Base-by-base conservation (phyloP, 23 tunicate genomes). In the Botrylloides violaceus region DNA sequence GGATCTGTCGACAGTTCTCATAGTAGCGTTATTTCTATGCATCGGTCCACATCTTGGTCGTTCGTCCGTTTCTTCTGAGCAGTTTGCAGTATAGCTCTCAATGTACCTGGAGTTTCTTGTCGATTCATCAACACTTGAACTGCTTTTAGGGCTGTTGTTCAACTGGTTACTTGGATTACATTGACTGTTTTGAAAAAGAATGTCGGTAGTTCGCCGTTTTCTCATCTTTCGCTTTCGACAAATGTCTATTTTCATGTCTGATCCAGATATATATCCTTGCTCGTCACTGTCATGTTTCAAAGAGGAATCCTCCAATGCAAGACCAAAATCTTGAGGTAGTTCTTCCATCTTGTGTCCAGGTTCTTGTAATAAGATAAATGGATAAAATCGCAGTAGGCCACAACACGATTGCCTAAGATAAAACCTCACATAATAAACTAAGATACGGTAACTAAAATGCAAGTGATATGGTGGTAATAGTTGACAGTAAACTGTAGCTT, bases 241-340 rank as follows among this genome's bases (percentile, higher is more conserved):
- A 34, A 74, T 47, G 48, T 81, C 70, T 5, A 61, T 39, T 39
- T 35, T 37, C 18, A 19, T 9, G n/a, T 43, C 37, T 21, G 74
- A 15, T 36, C 49, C 74, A 20, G 74, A 68, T 31, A 68, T 39
- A 29, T 50, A 47, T 15, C 70, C 73, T 2, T 75, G 73, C n/a
- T 75, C 81, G 23, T 85, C 84, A 49, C 73, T 66, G 50, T 85
- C 94, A 6, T 73, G 65, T 61, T 75, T 74, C 29, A 75, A 9
- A 50, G 78, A 80, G 1, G 94, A 75, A 32, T 85, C 94, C 32
- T 85, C 94, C 35, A 85, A 59, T 3, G 94, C 94, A 29, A 80
- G 79, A 29, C 79, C 83, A 36, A 85, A 33, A 35, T 85, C 94
- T 25, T 85, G 94, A 63, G 32, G 34, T 3, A 63, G 70, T 25